Evolutionary conservation across 2,888 invertebrate genomes (phyloP).

Genomic region (Drosophila lacicola): DNA sequence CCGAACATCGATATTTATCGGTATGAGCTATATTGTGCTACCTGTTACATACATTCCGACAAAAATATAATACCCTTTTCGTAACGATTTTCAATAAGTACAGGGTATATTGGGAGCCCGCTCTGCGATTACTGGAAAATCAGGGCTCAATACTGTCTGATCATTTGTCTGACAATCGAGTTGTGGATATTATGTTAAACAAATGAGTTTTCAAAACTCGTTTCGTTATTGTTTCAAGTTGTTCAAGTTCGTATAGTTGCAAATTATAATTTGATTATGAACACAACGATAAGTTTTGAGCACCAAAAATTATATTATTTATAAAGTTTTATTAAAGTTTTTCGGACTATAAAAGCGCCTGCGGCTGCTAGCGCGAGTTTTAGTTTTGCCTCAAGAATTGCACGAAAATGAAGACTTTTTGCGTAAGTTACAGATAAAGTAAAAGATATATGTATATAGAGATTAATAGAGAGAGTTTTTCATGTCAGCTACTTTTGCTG

Average conservation of each 20-base stretch:
- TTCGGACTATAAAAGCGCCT: constrained; percentile 56
- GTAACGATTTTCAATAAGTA: neutral
- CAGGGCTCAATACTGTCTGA: constrained; percentile 16
- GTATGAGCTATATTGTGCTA: no score
- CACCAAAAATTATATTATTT: constrained; percentile 19
- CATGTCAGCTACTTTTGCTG: constrained; percentile 52
- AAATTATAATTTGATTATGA: constrained; percentile 66
- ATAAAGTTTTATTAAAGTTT: neutral
- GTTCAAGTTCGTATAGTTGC: constrained; percentile 73
- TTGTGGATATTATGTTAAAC: constrained; percentile 38
- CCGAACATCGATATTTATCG: no score
- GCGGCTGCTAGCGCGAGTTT: constrained; percentile 28
- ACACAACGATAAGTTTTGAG: constrained; percentile 42
- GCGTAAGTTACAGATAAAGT: constrained; percentile 43
- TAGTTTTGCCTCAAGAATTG: constrained; percentile 46
- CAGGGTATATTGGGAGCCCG: constrained; percentile 5
- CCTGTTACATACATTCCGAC: no score
- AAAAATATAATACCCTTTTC: no score
- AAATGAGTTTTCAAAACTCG: constrained; percentile 52
- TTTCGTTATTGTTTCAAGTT: constrained; percentile 52
- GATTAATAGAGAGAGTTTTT: neutral
- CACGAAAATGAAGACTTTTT: constrained; percentile 58
- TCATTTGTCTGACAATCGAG: constrained; percentile 4
- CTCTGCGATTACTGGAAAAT: constrained; percentile 43
- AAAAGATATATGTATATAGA: no score